phyloP scores from a whole-genome alignment of 2,113 vertebrate genomes.

The Sterna hirundo region DNA sequence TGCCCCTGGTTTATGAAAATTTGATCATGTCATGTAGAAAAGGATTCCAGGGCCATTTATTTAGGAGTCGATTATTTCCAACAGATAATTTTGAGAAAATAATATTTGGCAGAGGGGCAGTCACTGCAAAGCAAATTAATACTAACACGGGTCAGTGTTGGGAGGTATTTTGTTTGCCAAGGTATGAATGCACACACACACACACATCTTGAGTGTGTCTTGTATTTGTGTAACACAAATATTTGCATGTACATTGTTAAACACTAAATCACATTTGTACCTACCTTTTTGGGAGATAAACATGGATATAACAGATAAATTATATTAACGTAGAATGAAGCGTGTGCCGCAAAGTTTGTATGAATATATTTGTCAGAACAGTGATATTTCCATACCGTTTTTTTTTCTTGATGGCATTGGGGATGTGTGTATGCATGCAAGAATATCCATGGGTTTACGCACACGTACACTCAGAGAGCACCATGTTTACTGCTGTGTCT shows the following conservation, averaged over 20 bases:
- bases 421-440: rapidly evolving
- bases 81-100: conserved; percentile 48
- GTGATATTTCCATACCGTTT: rapidly evolving
- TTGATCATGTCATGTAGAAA: conserved; percentile 86
- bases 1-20: conserved; percentile 91
- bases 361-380: rapidly evolving
- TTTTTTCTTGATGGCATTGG: rapidly evolving
- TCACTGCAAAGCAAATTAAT: neutral
- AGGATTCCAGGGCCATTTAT: conserved; percentile 75
- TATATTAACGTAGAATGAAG: rapidly evolving
- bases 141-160: neutral
- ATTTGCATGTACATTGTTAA: rapidly evolving
- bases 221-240: rapidly evolving
- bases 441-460: rapidly evolving
- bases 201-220: rapidly evolving
- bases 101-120: conserved; percentile 22
- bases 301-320: rapidly evolving
- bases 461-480: neutral
- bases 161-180: neutral
- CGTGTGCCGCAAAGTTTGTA: rapidly evolving
- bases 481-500: neutral
- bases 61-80: conserved; percentile 69
- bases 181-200: neutral
- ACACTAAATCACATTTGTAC: rapidly evolving
- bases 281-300: rapidly evolving